Evolutionary conservation across 2,113 vertebrate species (phyloP).

Genomic region (Nipponia nippon): DNA sequence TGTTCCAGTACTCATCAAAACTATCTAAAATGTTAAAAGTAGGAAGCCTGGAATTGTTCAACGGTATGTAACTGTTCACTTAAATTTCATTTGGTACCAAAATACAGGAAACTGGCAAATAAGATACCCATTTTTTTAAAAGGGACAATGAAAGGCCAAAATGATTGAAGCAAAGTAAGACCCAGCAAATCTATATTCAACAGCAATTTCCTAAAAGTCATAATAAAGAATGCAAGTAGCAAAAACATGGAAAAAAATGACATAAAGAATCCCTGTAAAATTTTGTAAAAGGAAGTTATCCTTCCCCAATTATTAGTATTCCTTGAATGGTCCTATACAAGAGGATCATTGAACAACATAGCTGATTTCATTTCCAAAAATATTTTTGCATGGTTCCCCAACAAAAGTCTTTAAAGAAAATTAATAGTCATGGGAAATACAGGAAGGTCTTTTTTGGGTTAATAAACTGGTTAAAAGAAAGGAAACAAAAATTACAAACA

Average conservation of each 20-base stretch:
- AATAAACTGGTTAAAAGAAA: not conserved
- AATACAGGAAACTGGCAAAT: not conserved
- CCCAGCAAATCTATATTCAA: not conserved
- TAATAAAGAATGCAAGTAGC: not conserved
- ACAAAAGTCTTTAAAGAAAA: not conserved
- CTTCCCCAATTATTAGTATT: not conserved
- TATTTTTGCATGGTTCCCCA: not conserved
- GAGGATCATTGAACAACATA: not conserved
- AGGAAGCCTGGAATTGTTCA: not conserved
- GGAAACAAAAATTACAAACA: not conserved
- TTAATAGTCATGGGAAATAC: not conserved
- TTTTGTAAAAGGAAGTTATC: not conserved
- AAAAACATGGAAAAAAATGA: not conserved
- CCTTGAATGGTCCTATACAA: not conserved
- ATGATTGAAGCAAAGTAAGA: fast-evolving
- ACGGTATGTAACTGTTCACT: not conserved
- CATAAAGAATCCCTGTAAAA: not conserved
- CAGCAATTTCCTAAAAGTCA: not conserved
- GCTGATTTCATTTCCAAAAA: not conserved
- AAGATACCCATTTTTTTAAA: fast-evolving
- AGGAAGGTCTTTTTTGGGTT: not conserved
- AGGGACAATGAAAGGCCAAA: not conserved
- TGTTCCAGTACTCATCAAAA: not conserved
- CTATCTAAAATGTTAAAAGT: not conserved
- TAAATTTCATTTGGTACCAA: not conserved